Evolutionary conservation across 2,888 invertebrate species (phyloP).

Genomic region (Drosophila mayaguana): DNA sequence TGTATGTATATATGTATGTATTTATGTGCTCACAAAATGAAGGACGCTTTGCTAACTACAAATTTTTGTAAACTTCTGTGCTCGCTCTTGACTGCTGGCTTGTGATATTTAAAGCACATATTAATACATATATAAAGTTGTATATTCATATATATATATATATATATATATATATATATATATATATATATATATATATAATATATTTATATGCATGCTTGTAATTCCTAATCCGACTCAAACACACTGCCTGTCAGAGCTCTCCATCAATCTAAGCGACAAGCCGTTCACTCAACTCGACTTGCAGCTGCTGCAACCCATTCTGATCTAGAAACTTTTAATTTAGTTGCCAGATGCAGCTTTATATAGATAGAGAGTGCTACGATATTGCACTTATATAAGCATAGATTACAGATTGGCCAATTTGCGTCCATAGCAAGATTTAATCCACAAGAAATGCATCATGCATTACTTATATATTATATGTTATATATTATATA

Average conservation of each 20-base stretch:
- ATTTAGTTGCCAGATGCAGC: not conserved
- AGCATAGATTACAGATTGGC: not conserved
- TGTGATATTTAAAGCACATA: slow-evolving; percentile 10
- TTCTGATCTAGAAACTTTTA: not conserved
- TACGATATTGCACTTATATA: not conserved
- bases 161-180: not conserved
- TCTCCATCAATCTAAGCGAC: slow-evolving; percentile 10
- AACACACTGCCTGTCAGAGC: slow-evolving; percentile 1
- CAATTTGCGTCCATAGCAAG: not conserved
- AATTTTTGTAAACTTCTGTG: slow-evolving; percentile 19
- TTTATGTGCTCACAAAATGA: slow-evolving; percentile 49
- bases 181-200: not conserved
- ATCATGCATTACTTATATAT: no score
- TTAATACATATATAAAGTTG: not conserved
- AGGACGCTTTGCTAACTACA: slow-evolving; percentile 39
- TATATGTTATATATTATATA: no score
- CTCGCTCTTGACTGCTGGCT: slow-evolving; percentile 7
- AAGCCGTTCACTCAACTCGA: slow-evolving; percentile 8
- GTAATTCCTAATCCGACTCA: slow-evolving; percentile 1
- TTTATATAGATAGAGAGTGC: not conserved
- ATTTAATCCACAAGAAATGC: no score
- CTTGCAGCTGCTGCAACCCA: slow-evolving; percentile 9
- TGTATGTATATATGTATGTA: slow-evolving; percentile 3
- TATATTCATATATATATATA: not conserved
- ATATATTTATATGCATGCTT: no score